Base-by-base conservation (phyloP, 2,797 vertebrate genomes). In the Pantherophis alleghaniensis region DNA sequence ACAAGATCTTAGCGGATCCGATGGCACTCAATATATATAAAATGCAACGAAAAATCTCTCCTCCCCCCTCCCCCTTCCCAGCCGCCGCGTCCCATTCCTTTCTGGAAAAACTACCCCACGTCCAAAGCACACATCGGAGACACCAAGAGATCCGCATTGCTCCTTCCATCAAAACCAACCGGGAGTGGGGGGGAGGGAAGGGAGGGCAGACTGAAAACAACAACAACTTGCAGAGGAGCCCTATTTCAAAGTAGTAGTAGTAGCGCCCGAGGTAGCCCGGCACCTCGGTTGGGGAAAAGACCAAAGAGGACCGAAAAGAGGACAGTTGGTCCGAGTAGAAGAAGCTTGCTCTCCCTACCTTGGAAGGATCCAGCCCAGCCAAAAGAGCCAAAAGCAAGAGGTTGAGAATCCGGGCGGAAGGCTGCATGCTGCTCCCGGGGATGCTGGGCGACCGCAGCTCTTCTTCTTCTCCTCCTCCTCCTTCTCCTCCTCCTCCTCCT, bases 281-380 rank as follows among this genome's bases (percentile, higher is more conserved):
- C 90, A 6, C 61, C 26, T 60, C 56, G 66, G 60, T 55, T 86
- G n/a, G 24, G 9, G 55, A 2, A 57, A 69, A 53, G 2, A 57
- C n/a, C 42, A 20, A 28, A 28, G 59, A 7, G 47, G 60, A n/a
- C 28, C 12, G 59, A 6, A 57, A 90, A 32, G 87, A 5, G 63
- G 22, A n/a, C 66, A 74, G 9, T 10, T 20, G 20, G 37, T 5
- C 18, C 3, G 9, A 22, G 20, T 83, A n/a, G 11, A 10, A 22
- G 1, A 7, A 16, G 55, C 87, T 57, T 5, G 83, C 9, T 56
- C 96, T 98, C 98, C 97, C 97, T 98, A 99, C 99, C 99, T 99
- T 98, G 74, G 99, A 98, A 87, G 98, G 98, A 32, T 98, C 98
- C 94, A 98, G 97, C 97, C 98, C 98, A 96, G 98, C 98, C 95